Evolutionary conservation across 2,888 invertebrate genomes (phyloP).

Genomic region (Nephrotoma appendiculata): DNA sequence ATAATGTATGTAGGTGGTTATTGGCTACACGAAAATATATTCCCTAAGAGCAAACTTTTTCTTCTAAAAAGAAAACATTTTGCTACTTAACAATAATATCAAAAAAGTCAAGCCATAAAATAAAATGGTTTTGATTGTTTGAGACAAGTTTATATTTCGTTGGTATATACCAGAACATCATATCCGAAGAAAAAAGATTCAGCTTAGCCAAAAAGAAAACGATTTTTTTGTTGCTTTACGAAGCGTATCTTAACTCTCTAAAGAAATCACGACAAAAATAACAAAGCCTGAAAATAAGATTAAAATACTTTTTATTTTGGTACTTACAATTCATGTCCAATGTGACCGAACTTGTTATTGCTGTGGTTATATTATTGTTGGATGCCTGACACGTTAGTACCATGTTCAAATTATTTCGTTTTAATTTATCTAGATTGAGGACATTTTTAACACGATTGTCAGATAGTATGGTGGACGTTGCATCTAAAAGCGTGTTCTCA

Average conservation of each 20-base stretch:
- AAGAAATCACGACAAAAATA: not conserved
- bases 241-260: not conserved
- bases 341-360: constrained; percentile 48
- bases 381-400: constrained; percentile 50
- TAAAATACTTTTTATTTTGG: not conserved
- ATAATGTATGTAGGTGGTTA: no score
- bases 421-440: constrained; percentile 43
- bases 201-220: not conserved
- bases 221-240: not conserved
- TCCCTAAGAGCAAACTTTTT: no score
- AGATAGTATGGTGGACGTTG: constrained; percentile 41
- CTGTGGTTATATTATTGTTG: constrained; percentile 52
- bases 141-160: not conserved
- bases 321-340: constrained; percentile 55
- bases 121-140: not conserved
- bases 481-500: constrained; percentile 45
- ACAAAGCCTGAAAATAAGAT: not conserved
- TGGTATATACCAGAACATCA: not conserved
- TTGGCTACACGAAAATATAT: no score
- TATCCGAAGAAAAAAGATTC: not conserved
- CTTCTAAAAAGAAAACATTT: not conserved
- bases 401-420: constrained; percentile 47
- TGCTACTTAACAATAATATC: not conserved
- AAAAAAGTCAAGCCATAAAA: not conserved
- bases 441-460: constrained; percentile 49